A percentile compares a stretch with the other conserved stretches of the same genome.
Evolutionary conservation across 2,888 invertebrate genomes (phyloP).

Genomic region (Drosophila antonietae): DNA sequence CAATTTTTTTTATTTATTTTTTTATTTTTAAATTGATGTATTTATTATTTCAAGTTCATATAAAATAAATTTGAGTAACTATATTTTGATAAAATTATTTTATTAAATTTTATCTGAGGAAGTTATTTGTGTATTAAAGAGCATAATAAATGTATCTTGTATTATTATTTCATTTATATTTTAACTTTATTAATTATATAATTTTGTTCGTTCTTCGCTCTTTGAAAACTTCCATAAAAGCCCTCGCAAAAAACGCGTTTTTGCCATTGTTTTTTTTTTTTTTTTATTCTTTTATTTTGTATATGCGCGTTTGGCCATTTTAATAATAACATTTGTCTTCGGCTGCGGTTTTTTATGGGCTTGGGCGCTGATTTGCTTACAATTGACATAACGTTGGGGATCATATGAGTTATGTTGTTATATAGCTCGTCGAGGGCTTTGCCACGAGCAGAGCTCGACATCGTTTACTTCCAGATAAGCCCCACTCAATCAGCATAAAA

Average conservation of each 20-base stretch:
- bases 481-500: conserved; percentile 77
- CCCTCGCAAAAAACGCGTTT: conserved; percentile 44
- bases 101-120: no score
- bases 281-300: conserved; percentile 47
- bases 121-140: no score
- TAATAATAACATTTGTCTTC: conserved; percentile 78
- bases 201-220: background rate
- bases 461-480: conserved; percentile 63
- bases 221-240: background rate
- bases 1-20: no score
- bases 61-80: no score
- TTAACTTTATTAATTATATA: no score
- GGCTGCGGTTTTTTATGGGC: conserved; percentile 62
- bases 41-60: no score
- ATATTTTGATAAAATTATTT: no score
- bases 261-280: conserved; percentile 55
- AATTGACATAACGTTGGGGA: conserved; percentile 73
- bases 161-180: no score
- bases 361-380: conserved; percentile 73
- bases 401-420: conserved; percentile 69
- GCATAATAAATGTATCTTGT: no score
- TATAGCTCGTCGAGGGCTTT: conserved; percentile 55
- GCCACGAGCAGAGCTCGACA: conserved; percentile 11
- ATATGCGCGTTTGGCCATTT: conserved; percentile 54
- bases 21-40: no score